phyloP scores from a whole-genome alignment of 2,113 vertebrate species.

The Conger conger region DNA sequence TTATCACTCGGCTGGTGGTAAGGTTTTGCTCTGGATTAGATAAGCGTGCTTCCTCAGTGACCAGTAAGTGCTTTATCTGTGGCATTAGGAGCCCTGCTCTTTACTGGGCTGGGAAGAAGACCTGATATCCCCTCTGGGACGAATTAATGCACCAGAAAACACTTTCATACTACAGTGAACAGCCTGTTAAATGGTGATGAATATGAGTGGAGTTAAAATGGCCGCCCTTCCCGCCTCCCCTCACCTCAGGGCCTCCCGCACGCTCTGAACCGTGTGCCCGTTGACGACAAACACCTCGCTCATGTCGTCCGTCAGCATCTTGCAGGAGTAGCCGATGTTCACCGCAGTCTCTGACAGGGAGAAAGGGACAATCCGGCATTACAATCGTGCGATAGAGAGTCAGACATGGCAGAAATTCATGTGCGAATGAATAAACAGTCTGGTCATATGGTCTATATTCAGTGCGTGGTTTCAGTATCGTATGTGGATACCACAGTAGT shows the following conservation, averaged over 20 bases:
- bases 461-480: not conserved
- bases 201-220: not conserved
- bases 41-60: not conserved
- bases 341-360: slow-evolving; percentile 81
- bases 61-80: not conserved
- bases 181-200: not conserved
- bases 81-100: not conserved
- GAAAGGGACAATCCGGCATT: not conserved
- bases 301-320: slow-evolving; percentile 93
- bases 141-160: not conserved
- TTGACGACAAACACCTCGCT: slow-evolving; percentile 85
- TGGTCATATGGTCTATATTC: too few relatives aligned
- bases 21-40: not conserved
- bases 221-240: not conserved
- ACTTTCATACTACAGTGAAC: not conserved
- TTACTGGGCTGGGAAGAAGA: not conserved
- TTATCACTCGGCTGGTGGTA: not conserved
- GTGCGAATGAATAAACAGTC: not conserved
- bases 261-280: slow-evolving; percentile 86
- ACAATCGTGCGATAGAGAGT: not conserved
- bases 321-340: slow-evolving; percentile 94
- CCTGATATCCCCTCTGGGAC: not conserved
- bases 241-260: slow-evolving; percentile 88
- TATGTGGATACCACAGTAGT: not conserved
- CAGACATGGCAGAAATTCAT: too few relatives aligned